A percentile compares a stretch with the other conserved stretches of the same genome.
Conservation (phyloP, 1,140 invertebrate species). For the Apolygus lucorum region DNA sequence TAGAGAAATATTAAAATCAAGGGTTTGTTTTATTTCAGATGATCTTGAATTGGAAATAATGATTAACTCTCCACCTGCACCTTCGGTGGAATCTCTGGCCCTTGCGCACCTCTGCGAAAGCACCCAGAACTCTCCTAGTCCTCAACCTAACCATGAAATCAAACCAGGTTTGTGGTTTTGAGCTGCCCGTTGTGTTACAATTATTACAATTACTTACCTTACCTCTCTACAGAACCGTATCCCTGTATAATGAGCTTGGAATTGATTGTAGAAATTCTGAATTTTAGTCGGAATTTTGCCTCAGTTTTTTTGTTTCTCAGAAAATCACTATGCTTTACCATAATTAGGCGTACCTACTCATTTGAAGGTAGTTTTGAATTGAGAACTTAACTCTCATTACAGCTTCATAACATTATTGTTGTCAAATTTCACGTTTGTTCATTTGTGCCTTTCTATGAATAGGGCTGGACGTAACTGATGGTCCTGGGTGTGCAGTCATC, state of each 20-base stretch:
- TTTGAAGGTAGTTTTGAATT: not conserved
- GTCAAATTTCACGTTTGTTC: not conserved
- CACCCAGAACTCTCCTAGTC: conserved; percentile 37
- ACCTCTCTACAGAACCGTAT: no score
- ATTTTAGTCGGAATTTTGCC: no score
- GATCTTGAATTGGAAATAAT: conserved; percentile 61
- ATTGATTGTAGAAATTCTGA: no score
- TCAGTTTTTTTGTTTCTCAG: no score
- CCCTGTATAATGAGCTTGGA: no score
- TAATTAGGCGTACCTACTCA: no score
- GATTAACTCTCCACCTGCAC: conserved; percentile 63
- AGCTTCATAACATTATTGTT: not conserved
- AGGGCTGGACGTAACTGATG: conserved; percentile 17
- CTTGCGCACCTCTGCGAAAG: conserved; percentile 57
- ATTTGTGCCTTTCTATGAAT: not conserved
- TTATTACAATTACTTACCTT: no score
- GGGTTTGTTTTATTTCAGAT: conserved; percentile 34
- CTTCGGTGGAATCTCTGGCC: conserved; percentile 64
- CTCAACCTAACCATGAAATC: conserved; percentile 21
- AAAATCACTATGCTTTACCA: no score
- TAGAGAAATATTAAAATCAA: not conserved
- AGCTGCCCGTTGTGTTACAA: no score
- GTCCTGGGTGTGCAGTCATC: conserved; percentile 21
- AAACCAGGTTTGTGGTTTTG: no score
- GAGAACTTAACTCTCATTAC: not conserved